Percentiles rank a stretch among this genome's conserved stretches.
These are phyloP conservation scores for Trypoxylon attenuatum DNA, from an alignment of 2,888 invertebrate species.

Conservation along the genomic window DNA sequence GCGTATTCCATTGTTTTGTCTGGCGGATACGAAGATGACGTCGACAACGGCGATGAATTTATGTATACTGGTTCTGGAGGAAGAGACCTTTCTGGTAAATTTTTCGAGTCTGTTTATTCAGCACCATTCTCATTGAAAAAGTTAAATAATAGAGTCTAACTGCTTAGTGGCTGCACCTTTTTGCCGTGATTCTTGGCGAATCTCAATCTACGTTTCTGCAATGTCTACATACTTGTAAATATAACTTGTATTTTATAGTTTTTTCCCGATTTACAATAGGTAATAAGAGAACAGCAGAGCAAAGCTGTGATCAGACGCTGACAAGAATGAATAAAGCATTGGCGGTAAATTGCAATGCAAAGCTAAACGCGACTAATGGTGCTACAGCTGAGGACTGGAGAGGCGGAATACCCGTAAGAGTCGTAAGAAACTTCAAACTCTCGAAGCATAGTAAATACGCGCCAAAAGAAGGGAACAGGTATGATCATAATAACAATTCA, in stretches of 20 bases:
- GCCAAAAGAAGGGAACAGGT: constrained; percentile 81
- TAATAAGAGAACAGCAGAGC: constrained; percentile 87
- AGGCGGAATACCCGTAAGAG: constrained; percentile 85
- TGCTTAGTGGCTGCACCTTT: too few species aligned
- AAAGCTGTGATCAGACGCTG: constrained; percentile 86
- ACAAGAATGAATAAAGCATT: constrained; percentile 87
- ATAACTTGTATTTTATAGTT: too few species aligned
- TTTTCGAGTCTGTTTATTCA: neutral
- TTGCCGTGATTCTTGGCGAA: too few species aligned
- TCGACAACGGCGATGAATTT: constrained; percentile 87
- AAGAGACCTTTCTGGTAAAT: constrained; percentile 81
- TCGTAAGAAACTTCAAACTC: constrained; percentile 85
- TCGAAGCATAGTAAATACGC: constrained; percentile 86
- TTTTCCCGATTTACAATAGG: constrained; percentile 68
- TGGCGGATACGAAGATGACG: constrained; percentile 90
- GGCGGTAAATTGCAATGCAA: constrained; percentile 86
- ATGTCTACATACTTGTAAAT: too few species aligned
- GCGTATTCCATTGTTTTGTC: constrained; percentile 86
- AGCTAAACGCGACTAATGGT: constrained; percentile 79
- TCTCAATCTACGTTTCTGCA: too few species aligned
- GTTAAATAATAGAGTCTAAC: too few species aligned
- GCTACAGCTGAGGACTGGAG: constrained; percentile 84
- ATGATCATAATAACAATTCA: neutral
- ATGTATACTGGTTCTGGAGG: constrained; percentile 91
- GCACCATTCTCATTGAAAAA: neutral